Conservation (phyloP, 2,888 invertebrate genomes). For the Pyrrhia umbra region DNA sequence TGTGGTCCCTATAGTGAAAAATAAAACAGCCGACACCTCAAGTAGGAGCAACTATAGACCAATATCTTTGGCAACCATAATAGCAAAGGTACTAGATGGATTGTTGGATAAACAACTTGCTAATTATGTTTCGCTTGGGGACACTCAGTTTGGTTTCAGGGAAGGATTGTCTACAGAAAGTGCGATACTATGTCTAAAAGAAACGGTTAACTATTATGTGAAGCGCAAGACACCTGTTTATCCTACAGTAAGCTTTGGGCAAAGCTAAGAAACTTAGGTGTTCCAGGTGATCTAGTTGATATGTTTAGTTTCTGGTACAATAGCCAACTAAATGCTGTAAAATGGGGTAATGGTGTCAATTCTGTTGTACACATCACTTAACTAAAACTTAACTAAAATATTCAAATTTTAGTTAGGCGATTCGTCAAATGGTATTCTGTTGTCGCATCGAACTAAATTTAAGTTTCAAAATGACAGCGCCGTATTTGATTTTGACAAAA, state of each 20-base stretch:
- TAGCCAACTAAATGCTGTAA: slow-evolving; percentile 6
- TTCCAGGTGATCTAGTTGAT: slow-evolving; percentile 1
- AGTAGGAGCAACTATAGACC: not conserved
- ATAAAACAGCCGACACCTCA: slow-evolving; percentile 12
- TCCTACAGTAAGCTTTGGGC: slow-evolving; percentile 4
- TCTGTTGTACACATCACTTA: too few relatives aligned
- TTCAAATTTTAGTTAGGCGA: too few relatives aligned
- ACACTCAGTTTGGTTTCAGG: slow-evolving; percentile 2
- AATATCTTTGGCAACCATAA: slow-evolving; percentile 3
- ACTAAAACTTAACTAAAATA: too few relatives aligned
- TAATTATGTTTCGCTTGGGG: not conserved
- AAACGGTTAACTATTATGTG: slow-evolving; percentile 2
- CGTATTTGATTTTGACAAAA: too few relatives aligned
- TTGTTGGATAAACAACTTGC: not conserved
- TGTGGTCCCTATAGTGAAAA: slow-evolving; percentile 2
- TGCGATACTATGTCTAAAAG: slow-evolving; percentile 2
- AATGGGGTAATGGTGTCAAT: too few relatives aligned
- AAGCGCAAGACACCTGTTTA: slow-evolving; percentile 8
- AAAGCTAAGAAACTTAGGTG: slow-evolving; percentile 7
- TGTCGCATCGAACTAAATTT: too few relatives aligned
- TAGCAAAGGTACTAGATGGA: slow-evolving; percentile 4
- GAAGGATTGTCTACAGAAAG: slow-evolving; percentile 1
- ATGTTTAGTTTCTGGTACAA: slow-evolving; percentile 8
- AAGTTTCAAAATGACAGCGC: too few relatives aligned
- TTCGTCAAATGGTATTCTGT: too few relatives aligned